Evolutionary conservation across 2,797 vertebrate species (phyloP), one percentile per base, ranked within the genome.

Genomic region (Myotis planiceps): DNA sequence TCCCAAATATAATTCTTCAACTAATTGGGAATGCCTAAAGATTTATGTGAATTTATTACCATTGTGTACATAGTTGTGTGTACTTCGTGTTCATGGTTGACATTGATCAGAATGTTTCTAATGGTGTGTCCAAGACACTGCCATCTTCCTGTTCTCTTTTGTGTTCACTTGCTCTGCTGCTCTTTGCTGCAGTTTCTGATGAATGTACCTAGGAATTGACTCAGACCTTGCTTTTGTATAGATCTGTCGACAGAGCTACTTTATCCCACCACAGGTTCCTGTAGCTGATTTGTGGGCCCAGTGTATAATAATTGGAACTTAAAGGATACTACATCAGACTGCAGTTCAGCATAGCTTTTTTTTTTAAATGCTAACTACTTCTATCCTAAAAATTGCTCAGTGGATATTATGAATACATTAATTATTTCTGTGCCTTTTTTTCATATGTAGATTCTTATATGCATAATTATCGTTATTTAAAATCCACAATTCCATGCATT

Each of bases 391-490:
- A 42, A 66, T 75, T 90, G 51, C 7, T 85, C 65, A 55, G 0
- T 87, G 39, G 8, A 15, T 87, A 63, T 68, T 82, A 53, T 25
- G 47, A 87, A 47, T 80, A 51, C 0, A 19, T 53, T 81, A n/a
- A 60, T 95, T 92, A 90, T 79, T 94, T 94, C 42, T 94, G 13
- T 94, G 37, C 19, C 42, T 23, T n/a, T 94, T 85, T 88, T 29
- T 9, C 4, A 45, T 74, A 34, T 80, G 69, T 94, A 75, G 25
- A 63, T 63, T 12, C 37, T 84, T 72, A 9, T 47, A 49, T 71
- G 23, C 65, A 78, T 92, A 85, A 60, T 79, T 75, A 69, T 71
- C 88, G 8, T 75, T 86, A 63, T 71, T 81, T 92, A 93, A 92
- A 95, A 89, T 37, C 37, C 53, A 81, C 18, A 51, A 58, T 65